Evolutionary conservation across 2,888 invertebrate species (phyloP).

Genomic region (Protodeltote pygarga): DNA sequence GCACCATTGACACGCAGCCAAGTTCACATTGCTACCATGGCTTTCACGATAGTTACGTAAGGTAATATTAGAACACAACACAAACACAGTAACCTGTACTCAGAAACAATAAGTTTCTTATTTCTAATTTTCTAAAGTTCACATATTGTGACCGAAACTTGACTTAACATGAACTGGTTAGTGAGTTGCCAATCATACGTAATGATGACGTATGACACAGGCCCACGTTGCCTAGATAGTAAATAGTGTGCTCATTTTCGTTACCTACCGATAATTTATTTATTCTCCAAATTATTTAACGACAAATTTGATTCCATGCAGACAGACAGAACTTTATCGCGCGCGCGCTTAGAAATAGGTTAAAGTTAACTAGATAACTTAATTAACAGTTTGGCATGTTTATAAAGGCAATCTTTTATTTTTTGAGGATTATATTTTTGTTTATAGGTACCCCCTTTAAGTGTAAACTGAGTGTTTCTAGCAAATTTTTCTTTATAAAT

Average conservation of each 20-base stretch:
- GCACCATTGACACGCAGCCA: constrained; percentile 26
- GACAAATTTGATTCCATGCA: too few relatives aligned
- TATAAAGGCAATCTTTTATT: too few relatives aligned
- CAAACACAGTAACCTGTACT: constrained; percentile 22
- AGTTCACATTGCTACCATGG: constrained; percentile 37
- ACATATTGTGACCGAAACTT: constrained; percentile 20
- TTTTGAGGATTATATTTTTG: too few relatives aligned
- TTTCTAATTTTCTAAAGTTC: constrained; percentile 40
- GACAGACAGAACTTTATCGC: too few relatives aligned
- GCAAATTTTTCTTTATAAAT: too few relatives aligned
- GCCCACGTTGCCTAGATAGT: constrained; percentile 7
- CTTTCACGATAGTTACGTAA: constrained; percentile 32
- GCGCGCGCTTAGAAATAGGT: too few relatives aligned
- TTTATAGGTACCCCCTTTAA: too few relatives aligned
- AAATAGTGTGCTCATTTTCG: constrained; percentile 16
- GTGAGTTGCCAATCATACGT: constrained; percentile 36
- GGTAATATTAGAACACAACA: too few relatives aligned
- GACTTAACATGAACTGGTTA: constrained; percentile 25
- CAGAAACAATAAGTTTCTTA: constrained; percentile 34
- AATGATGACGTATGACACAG: constrained; percentile 37
- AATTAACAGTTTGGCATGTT: too few relatives aligned
- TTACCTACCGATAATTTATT: neutral
- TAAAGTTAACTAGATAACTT: too few relatives aligned
- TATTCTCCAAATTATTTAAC: neutral
- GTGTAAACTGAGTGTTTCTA: too few relatives aligned